Conservation (phyloP, 2,113 vertebrate genomes). For the Hymenochirus boettgeri region DNA sequence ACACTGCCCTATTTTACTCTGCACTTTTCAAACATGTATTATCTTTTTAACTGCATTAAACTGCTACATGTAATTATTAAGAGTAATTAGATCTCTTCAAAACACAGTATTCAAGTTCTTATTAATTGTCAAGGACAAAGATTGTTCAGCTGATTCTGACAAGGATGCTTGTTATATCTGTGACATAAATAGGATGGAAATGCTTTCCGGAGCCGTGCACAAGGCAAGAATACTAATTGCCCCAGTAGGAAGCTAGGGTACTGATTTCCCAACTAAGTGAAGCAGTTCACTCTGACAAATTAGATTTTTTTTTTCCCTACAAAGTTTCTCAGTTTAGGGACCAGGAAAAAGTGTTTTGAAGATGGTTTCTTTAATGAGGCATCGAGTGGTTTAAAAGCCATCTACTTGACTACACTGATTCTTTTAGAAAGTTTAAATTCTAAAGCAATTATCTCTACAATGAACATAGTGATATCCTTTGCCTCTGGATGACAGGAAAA, state of each 20-base stretch:
- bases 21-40: no score
- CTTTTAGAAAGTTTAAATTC: conserved; percentile 34
- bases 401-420: conserved; percentile 12
- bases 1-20: no score
- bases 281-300: conserved; percentile 4
- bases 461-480: conserved; percentile 39
- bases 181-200: neutral
- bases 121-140: neutral
- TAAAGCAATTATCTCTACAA: conserved; percentile 36
- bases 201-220: neutral
- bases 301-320: conserved; percentile 8
- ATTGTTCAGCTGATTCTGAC: neutral
- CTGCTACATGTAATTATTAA: neutral
- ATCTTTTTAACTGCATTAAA: no score
- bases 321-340: conserved; percentile 8
- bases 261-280: conserved; percentile 9
- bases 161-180: conserved; percentile 1
- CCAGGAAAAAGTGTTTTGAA: conserved; percentile 12
- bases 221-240: conserved; percentile 8
- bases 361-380: conserved; percentile 27
- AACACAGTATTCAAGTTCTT: neutral
- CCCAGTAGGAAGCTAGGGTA: neutral
- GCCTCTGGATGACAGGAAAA: conserved; percentile 35
- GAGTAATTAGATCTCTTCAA: neutral
- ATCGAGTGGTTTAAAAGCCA: conserved; percentile 18